These are phyloP conservation scores for Spheniscus mendiculus DNA, from an alignment of 2,113 vertebrate genomes.

Conservation along the genomic window DNA sequence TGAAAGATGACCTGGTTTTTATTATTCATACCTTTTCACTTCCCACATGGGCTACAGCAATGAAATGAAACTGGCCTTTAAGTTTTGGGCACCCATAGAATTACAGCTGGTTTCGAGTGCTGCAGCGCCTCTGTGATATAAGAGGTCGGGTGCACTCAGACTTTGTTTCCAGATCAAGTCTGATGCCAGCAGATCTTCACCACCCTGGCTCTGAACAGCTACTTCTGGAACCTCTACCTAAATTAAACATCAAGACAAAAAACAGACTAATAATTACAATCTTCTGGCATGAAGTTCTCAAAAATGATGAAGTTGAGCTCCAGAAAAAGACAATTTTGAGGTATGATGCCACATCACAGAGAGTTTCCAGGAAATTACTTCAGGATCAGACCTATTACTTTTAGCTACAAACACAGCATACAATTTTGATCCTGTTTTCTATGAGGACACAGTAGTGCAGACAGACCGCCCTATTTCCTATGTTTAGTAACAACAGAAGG, in stretches of 20 bases:
- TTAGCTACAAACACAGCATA: neutral
- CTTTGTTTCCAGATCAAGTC: neutral
- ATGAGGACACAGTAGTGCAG: neutral
- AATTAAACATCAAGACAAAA: neutral
- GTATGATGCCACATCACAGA: neutral
- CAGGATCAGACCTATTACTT: neutral
- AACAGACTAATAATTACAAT: neutral
- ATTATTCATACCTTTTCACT: neutral
- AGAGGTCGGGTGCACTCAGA: neutral
- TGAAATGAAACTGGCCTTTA: neutral
- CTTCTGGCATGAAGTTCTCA: neutral
- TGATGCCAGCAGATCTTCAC: neutral
- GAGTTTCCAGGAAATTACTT: neutral
- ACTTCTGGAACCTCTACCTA: neutral
- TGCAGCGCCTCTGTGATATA: neutral
- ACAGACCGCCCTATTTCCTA: neutral
- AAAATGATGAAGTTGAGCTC: neutral
- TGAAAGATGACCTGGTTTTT: neutral
- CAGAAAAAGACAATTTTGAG: neutral
- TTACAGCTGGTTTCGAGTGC: rapidly evolving
- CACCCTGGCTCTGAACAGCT: neutral
- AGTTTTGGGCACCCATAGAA: neutral
- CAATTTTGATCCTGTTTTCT: neutral
- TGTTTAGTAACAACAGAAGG: neutral
- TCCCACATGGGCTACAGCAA: neutral